Conservation (phyloP, 2,888 invertebrate genomes). For the Spicauda simplicius region DNA sequence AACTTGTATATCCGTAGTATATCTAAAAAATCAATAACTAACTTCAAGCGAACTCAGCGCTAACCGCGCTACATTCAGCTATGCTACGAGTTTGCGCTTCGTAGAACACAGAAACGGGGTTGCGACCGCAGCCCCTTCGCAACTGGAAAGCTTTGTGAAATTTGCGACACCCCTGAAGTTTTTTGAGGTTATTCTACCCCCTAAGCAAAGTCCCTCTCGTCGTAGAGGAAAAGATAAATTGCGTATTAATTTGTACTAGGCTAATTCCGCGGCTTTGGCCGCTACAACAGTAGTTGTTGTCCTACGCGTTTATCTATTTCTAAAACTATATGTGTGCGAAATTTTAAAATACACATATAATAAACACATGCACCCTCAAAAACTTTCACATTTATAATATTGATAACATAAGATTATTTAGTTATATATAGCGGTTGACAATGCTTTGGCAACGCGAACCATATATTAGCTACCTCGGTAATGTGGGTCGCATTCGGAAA, state of each 20-base stretch:
- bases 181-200: slow-evolving; percentile 24
- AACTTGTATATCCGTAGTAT: not conserved
- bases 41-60: slow-evolving; percentile 15
- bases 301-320: too few species aligned
- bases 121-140: slow-evolving; percentile 45
- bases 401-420: too few species aligned
- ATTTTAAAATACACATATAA: too few species aligned
- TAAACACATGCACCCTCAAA: too few species aligned
- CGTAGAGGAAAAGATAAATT: not conserved
- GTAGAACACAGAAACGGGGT: not conserved
- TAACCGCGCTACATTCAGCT: slow-evolving; percentile 14
- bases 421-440: too few species aligned
- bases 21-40: slow-evolving; percentile 14
- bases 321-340: too few species aligned
- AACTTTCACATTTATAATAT: too few species aligned
- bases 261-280: too few species aligned
- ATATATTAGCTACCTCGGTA: too few species aligned
- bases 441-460: too few species aligned
- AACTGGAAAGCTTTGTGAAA: slow-evolving; percentile 81
- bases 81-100: slow-evolving; percentile 14
- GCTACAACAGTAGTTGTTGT: too few species aligned
- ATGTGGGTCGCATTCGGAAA: too few species aligned
- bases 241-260: not conserved
- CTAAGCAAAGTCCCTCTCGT: not conserved
- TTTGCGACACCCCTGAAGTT: slow-evolving; percentile 56